Conservation (phyloP, 1,140 invertebrate genomes). For the Colletes gigas region DNA sequence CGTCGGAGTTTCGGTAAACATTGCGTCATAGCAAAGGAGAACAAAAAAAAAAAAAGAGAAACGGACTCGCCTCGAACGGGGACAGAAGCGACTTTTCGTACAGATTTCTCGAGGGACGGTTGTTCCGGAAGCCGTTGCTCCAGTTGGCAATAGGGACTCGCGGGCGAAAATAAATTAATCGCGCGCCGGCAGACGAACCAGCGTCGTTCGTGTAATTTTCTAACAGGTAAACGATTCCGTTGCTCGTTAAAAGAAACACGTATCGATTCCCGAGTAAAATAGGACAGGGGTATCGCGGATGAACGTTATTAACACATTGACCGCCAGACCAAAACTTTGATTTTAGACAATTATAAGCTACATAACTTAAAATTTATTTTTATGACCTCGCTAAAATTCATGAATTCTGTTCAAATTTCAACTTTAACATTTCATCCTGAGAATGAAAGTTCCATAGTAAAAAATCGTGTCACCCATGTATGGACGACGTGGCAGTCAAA, state of each 20-base stretch:
- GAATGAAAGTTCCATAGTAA: too few relatives aligned
- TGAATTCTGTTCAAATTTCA: too few relatives aligned
- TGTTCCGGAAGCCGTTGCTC: background rate
- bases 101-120: slow-evolving; percentile 45
- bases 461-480: too few relatives aligned
- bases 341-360: too few relatives aligned
- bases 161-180: slow-evolving; percentile 64
- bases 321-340: too few relatives aligned
- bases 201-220: slow-evolving; percentile 44
- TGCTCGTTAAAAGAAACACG: too few relatives aligned
- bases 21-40: background rate
- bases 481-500: too few relatives aligned
- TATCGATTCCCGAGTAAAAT: background rate
- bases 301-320: too few relatives aligned
- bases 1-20: background rate
- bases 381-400: too few relatives aligned
- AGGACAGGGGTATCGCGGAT: background rate
- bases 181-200: slow-evolving; percentile 41
- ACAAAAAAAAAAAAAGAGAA: slow-evolving; percentile 5
- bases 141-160: background rate
- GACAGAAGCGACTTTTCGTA: slow-evolving; percentile 33
- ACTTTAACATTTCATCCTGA: too few relatives aligned
- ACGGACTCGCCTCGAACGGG: background rate
- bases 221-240: slow-evolving; percentile 20
- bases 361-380: too few relatives aligned